Conservation (phyloP, 2,113 vertebrate species). For the Eidolon helvum region DNA sequence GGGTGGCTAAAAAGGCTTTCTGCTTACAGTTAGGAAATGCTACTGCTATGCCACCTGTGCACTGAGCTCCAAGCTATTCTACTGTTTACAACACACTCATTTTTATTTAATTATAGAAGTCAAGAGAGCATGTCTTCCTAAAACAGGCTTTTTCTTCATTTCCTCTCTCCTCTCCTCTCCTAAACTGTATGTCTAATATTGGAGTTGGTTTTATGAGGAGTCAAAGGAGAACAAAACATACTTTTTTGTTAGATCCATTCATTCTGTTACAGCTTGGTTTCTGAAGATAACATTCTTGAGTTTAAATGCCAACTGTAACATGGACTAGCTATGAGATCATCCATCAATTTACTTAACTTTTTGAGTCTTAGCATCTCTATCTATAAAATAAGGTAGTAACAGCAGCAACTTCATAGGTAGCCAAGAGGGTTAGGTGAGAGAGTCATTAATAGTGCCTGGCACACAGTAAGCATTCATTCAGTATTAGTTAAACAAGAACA, state of each 20-base stretch:
- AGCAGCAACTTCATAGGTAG: not conserved
- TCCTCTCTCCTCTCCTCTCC: not conserved
- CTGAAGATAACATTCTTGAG: not conserved
- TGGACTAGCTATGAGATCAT: not conserved
- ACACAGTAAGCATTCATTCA: not conserved
- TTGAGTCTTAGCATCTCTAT: not conserved
- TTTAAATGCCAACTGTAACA: not conserved
- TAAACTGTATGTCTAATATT: not conserved
- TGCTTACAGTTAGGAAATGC: not conserved
- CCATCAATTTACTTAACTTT: not conserved
- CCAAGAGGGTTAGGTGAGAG: not conserved
- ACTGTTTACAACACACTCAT: fast-evolving
- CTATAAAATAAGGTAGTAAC: not conserved
- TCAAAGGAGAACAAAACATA: not conserved
- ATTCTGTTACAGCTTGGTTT: not conserved
- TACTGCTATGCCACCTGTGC: too few species aligned
- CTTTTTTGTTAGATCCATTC: not conserved
- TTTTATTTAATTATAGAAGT: not conserved
- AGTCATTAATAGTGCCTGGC: too few species aligned
- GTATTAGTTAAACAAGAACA: not conserved
- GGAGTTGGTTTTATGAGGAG: not conserved
- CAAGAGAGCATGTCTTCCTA: not conserved
- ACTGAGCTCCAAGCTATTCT: not conserved
- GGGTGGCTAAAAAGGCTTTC: not conserved
- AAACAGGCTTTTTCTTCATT: not conserved